Evolutionary conservation across 2,888 invertebrate genomes (phyloP).

Genomic region (Sylvicola cinctus): DNA sequence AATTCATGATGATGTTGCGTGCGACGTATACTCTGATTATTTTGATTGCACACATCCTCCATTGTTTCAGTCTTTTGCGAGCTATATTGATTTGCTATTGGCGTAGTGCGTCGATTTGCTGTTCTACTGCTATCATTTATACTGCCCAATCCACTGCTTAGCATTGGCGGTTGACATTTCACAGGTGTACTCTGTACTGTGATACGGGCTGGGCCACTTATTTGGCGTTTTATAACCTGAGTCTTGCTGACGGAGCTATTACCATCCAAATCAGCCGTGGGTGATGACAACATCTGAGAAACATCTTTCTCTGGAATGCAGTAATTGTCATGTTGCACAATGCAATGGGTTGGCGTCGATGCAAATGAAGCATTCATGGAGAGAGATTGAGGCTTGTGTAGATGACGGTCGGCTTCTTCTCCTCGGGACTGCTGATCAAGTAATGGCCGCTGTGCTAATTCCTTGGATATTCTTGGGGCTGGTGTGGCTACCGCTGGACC

Average conservation of each 20-base stretch:
- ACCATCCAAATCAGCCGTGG: background rate
- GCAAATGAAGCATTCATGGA: too few relatives aligned
- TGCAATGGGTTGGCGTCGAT: too few relatives aligned
- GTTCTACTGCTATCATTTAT: background rate
- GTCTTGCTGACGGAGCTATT: background rate
- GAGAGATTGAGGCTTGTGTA: constrained; percentile 14
- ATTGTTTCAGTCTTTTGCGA: constrained; percentile 14
- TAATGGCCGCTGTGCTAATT: constrained; percentile 19
- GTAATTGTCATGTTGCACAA: too few relatives aligned
- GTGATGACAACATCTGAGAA: too few relatives aligned
- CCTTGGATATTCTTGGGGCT: constrained; percentile 22
- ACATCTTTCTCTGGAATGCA: too few relatives aligned
- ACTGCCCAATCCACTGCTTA: constrained; percentile 15
- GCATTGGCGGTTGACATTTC: constrained; percentile 35
- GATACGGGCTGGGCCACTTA: constrained; percentile 32
- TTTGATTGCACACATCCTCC: background rate
- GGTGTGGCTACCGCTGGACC: constrained; percentile 21
- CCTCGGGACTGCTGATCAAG: too few relatives aligned
- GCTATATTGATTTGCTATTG: constrained; percentile 4
- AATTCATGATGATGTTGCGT: constrained; percentile 20
- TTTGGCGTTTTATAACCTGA: too few relatives aligned
- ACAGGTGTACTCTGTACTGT: constrained; percentile 40
- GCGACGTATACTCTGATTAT: background rate
- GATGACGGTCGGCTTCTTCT: constrained; percentile 2
- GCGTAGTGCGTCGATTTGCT: background rate